Evolutionary conservation across 2,888 invertebrate genomes (phyloP), one percentile per base, ranked within the genome.

Genomic region (Zonitis immaculata): DNA sequence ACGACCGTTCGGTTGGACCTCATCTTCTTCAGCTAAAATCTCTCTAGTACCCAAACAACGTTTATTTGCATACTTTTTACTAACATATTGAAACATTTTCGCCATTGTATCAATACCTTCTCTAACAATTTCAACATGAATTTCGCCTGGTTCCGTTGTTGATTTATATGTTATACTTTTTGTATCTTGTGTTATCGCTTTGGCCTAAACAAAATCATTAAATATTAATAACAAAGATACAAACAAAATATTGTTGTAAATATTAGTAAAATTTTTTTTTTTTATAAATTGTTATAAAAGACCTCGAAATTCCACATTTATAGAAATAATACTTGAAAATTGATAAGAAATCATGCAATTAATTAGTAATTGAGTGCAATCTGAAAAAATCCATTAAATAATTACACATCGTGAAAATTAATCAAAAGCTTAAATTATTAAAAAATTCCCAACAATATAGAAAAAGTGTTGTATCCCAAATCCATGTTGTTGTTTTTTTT

Each of bases 11-110:
- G 91, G 87, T 74, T 98, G 97, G 11, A 87, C 78, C 74, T 99
- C 98, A 72, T 97, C 95, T 72, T 95, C 93, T 75, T 96, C 97
- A 52, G 89, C 87, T 42, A 95, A 80, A 64, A 96, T 88, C 66
- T 94, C 86, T 49, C 97, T 81, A 0, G 95, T 95, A 44, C 97
- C 97, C 58, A 96, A 82, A 66, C 93, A 94, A 51, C 82, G 83
- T 64, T 87, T 87, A 44, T 82, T 80, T 7, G 82, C 81, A 78
- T 91, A 89, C 62, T 85, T 82, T 63, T 83, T 82, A 42, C 87
- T 84, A 27, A 93, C 89, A 69, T 87, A 89, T 20, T 84, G 82
- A 68, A 96, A 83, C 80, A 95, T 86, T 73, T 88, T 85, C 69
- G 89, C 89, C 81, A 93, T 83, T 26, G 91, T 88, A 67, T 87